These are phyloP conservation scores for Dolichallabes microphthalmus DNA, from an alignment of 2,113 vertebrate species.

Conservation along the genomic window DNA sequence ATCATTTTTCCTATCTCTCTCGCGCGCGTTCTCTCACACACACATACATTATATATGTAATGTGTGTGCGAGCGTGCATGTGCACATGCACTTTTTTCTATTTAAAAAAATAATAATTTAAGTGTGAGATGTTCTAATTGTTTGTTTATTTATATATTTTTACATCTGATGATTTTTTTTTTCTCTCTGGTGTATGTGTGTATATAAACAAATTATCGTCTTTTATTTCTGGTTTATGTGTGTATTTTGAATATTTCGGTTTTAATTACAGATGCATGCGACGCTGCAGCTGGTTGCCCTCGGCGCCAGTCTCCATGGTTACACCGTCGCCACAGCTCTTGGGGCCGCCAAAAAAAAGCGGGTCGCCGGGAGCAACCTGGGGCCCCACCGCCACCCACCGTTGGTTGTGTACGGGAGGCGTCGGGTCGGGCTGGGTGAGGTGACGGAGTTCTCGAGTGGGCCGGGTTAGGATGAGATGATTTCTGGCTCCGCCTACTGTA, in stretches of 20 bases:
- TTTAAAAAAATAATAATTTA: too few species aligned
- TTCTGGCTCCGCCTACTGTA: conserved; percentile 34
- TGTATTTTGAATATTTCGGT: conserved; percentile 31
- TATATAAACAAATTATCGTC: neutral
- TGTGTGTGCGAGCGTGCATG: too few species aligned
- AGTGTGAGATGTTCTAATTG: neutral
- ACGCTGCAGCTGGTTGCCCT: conserved; percentile 34
- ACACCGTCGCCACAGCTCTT: conserved; percentile 33
- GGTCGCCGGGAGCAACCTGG: conserved; percentile 33
- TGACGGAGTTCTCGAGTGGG: conserved; percentile 52
- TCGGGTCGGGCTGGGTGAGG: conserved; percentile 36
- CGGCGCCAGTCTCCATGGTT: conserved; percentile 47
- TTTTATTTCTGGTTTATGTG: conserved; percentile 15
- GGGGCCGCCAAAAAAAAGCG: conserved; percentile 29
- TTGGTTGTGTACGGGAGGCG: conserved; percentile 7
- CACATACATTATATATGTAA: neutral
- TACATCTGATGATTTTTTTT: neutral
- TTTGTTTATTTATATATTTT: neutral
- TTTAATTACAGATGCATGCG: conserved; percentile 21
- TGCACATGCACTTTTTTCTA: neutral
- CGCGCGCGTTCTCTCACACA: neutral
- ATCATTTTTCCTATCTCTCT: neutral
- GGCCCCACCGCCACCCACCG: neutral
- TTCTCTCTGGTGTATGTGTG: neutral
- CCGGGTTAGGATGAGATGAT: conserved; percentile 42